Conservation (phyloP, 2,113 vertebrate species). For the Hemicordylus capensis region DNA sequence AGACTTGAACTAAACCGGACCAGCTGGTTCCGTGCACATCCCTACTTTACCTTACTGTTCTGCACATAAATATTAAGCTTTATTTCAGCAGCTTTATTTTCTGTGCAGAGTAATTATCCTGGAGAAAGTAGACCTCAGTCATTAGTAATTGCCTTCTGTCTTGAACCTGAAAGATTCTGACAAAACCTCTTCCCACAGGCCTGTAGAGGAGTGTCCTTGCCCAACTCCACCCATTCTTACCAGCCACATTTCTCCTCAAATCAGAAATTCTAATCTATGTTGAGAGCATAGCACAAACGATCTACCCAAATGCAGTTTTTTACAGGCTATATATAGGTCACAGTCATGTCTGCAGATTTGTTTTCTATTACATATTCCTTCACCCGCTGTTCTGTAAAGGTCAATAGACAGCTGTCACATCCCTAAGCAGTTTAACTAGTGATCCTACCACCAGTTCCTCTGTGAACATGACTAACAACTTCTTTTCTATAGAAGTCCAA, state of each 20-base stretch:
- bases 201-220: neutral
- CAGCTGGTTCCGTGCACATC: too few relatives aligned
- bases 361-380: conserved; percentile 65
- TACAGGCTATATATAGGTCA: conserved; percentile 36
- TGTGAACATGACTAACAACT: neutral
- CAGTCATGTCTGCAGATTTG: conserved; percentile 47
- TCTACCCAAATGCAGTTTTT: conserved; percentile 55
- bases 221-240: neutral
- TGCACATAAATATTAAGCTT: too few relatives aligned
- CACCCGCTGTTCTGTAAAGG: conserved; percentile 57
- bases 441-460: neutral
- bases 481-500: neutral
- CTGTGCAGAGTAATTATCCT: too few relatives aligned
- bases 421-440: conserved; percentile 53
- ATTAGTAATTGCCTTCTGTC: too few relatives aligned
- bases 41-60: too few relatives aligned
- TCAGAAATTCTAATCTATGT: neutral
- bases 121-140: too few relatives aligned
- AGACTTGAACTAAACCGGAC: too few relatives aligned
- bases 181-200: neutral
- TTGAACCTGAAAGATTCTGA: too few relatives aligned
- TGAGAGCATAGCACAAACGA: conserved; percentile 51
- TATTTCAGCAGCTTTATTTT: too few relatives aligned
- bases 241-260: neutral
- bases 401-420: conserved; percentile 63